Evolutionary conservation across 1,140 invertebrate genomes (phyloP).

Genomic region (Anastrepha obliqua): DNA sequence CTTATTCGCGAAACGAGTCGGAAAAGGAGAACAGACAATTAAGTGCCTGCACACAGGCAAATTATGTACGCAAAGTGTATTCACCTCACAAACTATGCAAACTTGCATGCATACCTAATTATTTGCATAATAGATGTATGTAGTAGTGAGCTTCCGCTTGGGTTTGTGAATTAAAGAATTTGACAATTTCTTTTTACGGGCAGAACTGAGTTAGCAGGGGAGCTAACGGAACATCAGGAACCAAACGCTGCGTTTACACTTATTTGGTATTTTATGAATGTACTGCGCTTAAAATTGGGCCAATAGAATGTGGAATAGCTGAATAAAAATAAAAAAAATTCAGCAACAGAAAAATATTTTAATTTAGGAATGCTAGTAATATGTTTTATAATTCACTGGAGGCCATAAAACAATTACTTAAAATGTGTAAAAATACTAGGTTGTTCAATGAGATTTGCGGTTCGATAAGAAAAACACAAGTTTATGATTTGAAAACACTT

Average conservation of each 20-base stretch:
- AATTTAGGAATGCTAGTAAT: neutral
- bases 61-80: conserved; percentile 48
- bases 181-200: conserved; percentile 22
- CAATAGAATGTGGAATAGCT: conserved; percentile 49
- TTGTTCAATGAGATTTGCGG: no score
- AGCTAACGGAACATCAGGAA: conserved; percentile 22
- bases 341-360: neutral
- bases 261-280: conserved; percentile 55
- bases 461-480: no score
- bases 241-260: neutral
- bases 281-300: conserved; percentile 16
- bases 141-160: conserved; percentile 29
- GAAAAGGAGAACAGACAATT: neutral
- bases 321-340: conserved; percentile 22
- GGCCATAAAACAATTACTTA: neutral
- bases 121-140: neutral
- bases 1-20: neutral
- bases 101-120: neutral
- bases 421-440: neutral
- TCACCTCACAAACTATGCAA: conserved; percentile 9
- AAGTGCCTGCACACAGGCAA: neutral
- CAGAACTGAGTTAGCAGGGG: conserved; percentile 16
- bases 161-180: conserved; percentile 10
- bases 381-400: neutral
- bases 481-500: no score